A percentile compares a stretch with the other conserved stretches of the same genome.
Evolutionary conservation across 2,113 vertebrate species (phyloP).

Genomic region (Nesospiza acunhae): DNA sequence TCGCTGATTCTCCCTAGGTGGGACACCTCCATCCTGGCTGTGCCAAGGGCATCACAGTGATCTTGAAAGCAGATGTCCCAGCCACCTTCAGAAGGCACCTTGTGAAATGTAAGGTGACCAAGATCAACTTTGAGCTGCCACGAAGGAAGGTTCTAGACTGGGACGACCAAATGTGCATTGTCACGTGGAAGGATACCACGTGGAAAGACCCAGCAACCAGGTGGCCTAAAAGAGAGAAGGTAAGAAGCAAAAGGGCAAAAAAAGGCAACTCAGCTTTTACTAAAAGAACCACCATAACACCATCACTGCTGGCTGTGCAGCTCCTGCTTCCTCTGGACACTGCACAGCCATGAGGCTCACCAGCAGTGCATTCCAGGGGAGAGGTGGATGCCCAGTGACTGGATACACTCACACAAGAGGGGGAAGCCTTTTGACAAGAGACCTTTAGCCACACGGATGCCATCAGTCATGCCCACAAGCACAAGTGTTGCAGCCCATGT

Average conservation of each 20-base stretch:
- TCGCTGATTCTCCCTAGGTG: constrained; percentile 59
- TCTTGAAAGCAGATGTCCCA: constrained; percentile 74
- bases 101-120: constrained; percentile 78
- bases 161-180: constrained; percentile 76
- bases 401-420: background rate
- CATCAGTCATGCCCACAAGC: background rate
- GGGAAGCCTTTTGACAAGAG: background rate
- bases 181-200: constrained; percentile 75
- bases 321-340: background rate
- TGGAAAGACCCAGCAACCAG: background rate
- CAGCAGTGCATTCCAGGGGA: background rate
- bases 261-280: background rate
- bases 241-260: constrained; percentile 31
- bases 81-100: constrained; percentile 64
- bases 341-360: rapidly evolving
- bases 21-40: constrained; percentile 90
- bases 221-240: constrained; percentile 74
- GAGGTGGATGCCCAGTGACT: background rate
- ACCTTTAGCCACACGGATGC: background rate
- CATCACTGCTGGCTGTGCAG: background rate
- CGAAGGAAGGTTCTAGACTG: constrained; percentile 83
- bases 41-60: constrained; percentile 81
- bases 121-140: constrained; percentile 77
- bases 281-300: background rate
- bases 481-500: background rate